A percentile compares a stretch with the other conserved stretches of the same genome.
Evolutionary conservation across 2,888 invertebrate genomes (phyloP).

Genomic region (Portevinia maculata): DNA sequence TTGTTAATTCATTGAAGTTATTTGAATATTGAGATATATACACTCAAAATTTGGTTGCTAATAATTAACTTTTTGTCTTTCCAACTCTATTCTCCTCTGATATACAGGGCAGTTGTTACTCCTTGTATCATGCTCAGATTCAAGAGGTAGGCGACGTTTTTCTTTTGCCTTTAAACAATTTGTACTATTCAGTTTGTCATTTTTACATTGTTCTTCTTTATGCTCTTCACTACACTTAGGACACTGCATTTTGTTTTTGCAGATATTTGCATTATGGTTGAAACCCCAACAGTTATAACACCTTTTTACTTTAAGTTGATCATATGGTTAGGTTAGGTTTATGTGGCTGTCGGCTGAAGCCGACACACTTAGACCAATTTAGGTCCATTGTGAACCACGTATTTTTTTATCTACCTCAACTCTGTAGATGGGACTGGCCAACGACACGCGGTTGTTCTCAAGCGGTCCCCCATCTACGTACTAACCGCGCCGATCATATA

Average conservation of each 20-base stretch:
- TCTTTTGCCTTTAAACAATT: slow-evolving; percentile 8
- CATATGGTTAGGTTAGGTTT: no score
- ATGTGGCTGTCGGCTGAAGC: no score
- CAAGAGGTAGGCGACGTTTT: background rate
- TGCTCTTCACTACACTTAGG: slow-evolving; percentile 30
- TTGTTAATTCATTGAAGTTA: slow-evolving; percentile 21
- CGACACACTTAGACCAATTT: no score
- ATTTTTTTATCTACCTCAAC: no score
- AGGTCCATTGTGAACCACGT: no score
- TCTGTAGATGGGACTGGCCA: no score
- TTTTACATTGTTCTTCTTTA: background rate
- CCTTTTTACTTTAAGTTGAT: no score
- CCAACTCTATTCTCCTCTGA: slow-evolving; percentile 3
- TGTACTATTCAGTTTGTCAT: slow-evolving; percentile 5
- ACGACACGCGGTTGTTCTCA: no score
- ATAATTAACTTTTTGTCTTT: slow-evolving; percentile 11
- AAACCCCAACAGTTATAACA: no score
- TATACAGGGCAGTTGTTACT: slow-evolving; percentile 8
- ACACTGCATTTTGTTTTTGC: slow-evolving; percentile 7
- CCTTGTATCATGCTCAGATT: slow-evolving; percentile 2
- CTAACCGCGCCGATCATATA: slow-evolving; percentile 15
- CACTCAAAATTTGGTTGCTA: slow-evolving; percentile 13
- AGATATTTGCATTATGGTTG: no score
- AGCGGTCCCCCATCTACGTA: no score
- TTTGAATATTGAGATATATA: slow-evolving; percentile 22